phyloP scores from a whole-genome alignment of 2,888 invertebrate genomes.

The Creontiades dilutus region DNA sequence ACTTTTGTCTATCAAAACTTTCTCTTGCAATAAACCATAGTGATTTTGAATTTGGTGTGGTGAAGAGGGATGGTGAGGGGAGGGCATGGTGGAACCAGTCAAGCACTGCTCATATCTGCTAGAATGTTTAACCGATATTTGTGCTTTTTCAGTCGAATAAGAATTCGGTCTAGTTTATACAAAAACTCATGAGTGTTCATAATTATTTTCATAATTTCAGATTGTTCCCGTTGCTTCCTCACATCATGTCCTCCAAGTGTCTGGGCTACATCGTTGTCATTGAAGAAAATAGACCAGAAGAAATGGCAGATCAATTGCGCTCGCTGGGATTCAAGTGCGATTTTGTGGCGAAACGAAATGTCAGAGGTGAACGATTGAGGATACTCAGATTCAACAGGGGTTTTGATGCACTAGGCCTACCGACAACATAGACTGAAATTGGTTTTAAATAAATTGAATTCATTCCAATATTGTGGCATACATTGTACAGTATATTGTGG shows the following conservation, averaged over 20 bases:
- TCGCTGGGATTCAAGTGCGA: slow-evolving; percentile 82
- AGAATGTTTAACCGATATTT: no score
- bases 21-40: no score
- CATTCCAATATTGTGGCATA: background rate
- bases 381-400: slow-evolving; percentile 84
- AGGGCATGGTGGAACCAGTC: no score
- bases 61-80: no score
- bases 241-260: slow-evolving; percentile 86
- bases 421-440: background rate
- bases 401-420: background rate
- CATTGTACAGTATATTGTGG: background rate
- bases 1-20: no score
- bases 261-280: slow-evolving; percentile 93
- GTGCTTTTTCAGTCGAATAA: no score
- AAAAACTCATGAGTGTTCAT: no score
- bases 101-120: no score
- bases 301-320: slow-evolving; percentile 83
- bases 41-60: no score
- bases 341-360: slow-evolving; percentile 85
- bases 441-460: background rate
- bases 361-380: slow-evolving; percentile 92
- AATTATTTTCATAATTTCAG: background rate
- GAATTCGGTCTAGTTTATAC: no score
- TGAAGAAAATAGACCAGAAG: slow-evolving; percentile 91
- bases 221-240: slow-evolving; percentile 80